Evolutionary conservation across 2,113 vertebrate species (phyloP).

Genomic region (Microcebus griseorufus): DNA sequence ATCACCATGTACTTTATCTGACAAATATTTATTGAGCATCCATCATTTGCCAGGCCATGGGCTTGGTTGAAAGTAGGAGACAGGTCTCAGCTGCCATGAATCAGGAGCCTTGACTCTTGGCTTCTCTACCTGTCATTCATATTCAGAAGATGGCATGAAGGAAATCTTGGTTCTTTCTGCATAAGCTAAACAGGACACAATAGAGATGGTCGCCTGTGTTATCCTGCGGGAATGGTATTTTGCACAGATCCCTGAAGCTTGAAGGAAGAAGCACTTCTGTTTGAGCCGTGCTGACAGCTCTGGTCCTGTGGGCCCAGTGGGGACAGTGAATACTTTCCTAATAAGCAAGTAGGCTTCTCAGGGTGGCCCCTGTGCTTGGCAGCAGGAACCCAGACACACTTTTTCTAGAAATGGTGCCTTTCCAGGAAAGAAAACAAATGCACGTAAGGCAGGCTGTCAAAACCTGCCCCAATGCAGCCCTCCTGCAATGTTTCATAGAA

Average conservation of each 20-base stretch:
- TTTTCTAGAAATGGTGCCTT: neutral
- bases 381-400: neutral
- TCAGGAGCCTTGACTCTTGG: neutral
- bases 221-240: neutral
- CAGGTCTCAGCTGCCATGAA: neutral
- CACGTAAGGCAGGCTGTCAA: neutral
- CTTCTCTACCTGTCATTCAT: neutral
- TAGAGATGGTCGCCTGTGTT: neutral
- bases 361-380: neutral
- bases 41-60: neutral
- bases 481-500: neutral
- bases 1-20: neutral
- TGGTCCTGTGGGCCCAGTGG: neutral
- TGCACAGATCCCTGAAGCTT: neutral
- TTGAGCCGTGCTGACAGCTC: neutral
- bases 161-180: neutral
- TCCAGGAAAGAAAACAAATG: slow-evolving; percentile 4
- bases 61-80: neutral
- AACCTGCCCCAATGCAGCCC: neutral
- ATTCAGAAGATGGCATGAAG: neutral
- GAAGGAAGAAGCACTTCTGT: neutral
- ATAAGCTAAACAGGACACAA: neutral
- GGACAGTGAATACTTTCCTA: neutral
- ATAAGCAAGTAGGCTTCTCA: neutral
- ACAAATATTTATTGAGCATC: neutral